Evolutionary conservation across 2,888 invertebrate species (phyloP).

Genomic region (Orthosia gothica): DNA sequence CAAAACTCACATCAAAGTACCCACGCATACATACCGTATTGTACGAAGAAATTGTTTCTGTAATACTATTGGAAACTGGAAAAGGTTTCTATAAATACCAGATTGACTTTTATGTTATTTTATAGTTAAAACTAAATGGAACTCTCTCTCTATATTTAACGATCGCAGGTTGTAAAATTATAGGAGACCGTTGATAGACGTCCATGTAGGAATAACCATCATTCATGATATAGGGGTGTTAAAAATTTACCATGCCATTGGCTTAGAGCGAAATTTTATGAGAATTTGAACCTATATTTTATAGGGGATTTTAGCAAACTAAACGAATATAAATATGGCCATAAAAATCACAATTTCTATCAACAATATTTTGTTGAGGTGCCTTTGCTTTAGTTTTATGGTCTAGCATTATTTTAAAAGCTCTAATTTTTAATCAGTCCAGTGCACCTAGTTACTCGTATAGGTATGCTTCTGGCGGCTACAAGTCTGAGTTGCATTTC

Average conservation of each 20-base stretch:
- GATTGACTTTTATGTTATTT: conserved; percentile 7
- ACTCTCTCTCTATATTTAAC: conserved; percentile 38
- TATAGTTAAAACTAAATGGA: conserved; percentile 29
- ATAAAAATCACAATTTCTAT: background rate
- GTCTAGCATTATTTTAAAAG: no score
- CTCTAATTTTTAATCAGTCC: no score
- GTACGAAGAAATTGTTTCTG: conserved; percentile 5
- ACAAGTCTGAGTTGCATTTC: no score
- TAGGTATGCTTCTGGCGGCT: no score
- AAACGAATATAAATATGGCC: background rate
- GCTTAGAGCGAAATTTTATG: background rate
- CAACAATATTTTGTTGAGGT: conserved; percentile 1
- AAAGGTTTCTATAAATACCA: conserved; percentile 11
- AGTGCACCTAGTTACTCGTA: no score
- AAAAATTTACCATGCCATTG: conserved; percentile 5
- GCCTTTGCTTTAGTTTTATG: no score
- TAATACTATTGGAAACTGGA: background rate
- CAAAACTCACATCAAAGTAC: conserved; percentile 21
- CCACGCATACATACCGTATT: conserved; percentile 5
- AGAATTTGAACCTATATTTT: background rate
- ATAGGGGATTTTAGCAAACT: background rate
- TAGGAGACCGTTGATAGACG: conserved; percentile 14
- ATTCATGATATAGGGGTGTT: conserved; percentile 10
- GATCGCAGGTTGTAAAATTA: conserved; percentile 31
- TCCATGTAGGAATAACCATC: conserved; percentile 13